phyloP scores from a whole-genome alignment of 2,888 invertebrate genomes.

The Autographa gamma region DNA sequence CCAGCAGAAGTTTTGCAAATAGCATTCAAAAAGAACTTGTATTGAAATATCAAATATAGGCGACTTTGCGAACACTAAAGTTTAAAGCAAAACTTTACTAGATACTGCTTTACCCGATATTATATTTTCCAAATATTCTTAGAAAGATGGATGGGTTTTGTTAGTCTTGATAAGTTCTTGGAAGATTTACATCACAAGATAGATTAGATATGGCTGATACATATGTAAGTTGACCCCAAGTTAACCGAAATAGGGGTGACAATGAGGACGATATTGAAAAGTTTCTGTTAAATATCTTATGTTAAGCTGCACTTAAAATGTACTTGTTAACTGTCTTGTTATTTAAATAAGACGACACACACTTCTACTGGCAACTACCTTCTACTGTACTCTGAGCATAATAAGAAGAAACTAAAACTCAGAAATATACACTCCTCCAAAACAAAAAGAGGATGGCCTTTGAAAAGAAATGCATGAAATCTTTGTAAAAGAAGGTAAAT shows the following conservation, averaged over 20 bases:
- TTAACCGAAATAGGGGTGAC: neutral
- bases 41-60: conserved; percentile 75
- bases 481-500: too few relatives aligned
- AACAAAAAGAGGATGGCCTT: too few relatives aligned
- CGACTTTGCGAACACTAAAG: conserved; percentile 66
- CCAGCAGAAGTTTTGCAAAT: conserved; percentile 73
- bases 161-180: neutral
- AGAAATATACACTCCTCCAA: too few relatives aligned
- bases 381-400: too few relatives aligned
- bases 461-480: too few relatives aligned
- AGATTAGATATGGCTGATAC: neutral
- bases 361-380: too few relatives aligned
- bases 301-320: neutral
- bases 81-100: conserved; percentile 66
- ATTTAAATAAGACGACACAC: too few relatives aligned
- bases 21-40: conserved; percentile 71
- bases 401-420: too few relatives aligned
- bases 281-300: neutral
- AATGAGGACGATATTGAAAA: neutral
- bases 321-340: too few relatives aligned
- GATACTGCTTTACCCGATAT: conserved; percentile 52
- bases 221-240: neutral
- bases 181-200: neutral
- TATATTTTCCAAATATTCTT: conserved; percentile 60
- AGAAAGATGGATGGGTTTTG: conserved; percentile 19